Base-by-base conservation (phyloP, 2,888 invertebrate species). In the Ormia ochracea region DNA sequence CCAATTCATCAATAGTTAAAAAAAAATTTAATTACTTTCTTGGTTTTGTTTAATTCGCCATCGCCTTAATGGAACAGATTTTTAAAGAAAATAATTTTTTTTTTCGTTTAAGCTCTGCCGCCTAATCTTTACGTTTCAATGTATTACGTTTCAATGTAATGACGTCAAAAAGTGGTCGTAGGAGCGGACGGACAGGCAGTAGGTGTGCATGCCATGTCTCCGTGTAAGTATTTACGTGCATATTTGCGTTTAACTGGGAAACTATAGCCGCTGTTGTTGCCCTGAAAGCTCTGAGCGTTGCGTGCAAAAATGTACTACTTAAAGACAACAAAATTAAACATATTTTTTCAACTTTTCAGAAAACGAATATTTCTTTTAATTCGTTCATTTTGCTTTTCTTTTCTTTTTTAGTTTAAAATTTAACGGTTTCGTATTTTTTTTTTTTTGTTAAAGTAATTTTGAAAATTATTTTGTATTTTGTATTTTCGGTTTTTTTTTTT, bases 371-470 rank as follows among this genome's bases (percentile, higher is more conserved):
- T 41, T 12, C 19, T 31, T 59, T 45, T 17, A 28, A 36, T 58
- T 70, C 17, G 12, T 1, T 38, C 33, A 17, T 48, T 4, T 50
- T 33, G 66, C 6, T 1, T n/a, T 14, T 26, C 10, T 43, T 33
- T 26, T 17, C 2, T 12, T 38, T 65, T 17, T 19, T 12, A 45
- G 33, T 43, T 68, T 17, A 10, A 66, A 72, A 54, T 58, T 61
- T 78, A 78, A 78, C 78, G 73, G 78, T 66, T 78, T n/a, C n/a
- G n/a, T n/a, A n/a, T n/a, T n/a, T n/a, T n/a, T 66, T 41, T 54
- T 56, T 73, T 41, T 36, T 28, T 3, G 28, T 43, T 38, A 36
- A 43, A 48, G 61, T 56, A 56, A 58, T 69, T 69, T 78, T 21
- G 1, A 10, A 63, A 58, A 33, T 43, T 14, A 28, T 50, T 33